These are phyloP conservation scores for Nephrocerus scutellatus DNA, from an alignment of 2,888 invertebrate species.

Conservation along the genomic window DNA sequence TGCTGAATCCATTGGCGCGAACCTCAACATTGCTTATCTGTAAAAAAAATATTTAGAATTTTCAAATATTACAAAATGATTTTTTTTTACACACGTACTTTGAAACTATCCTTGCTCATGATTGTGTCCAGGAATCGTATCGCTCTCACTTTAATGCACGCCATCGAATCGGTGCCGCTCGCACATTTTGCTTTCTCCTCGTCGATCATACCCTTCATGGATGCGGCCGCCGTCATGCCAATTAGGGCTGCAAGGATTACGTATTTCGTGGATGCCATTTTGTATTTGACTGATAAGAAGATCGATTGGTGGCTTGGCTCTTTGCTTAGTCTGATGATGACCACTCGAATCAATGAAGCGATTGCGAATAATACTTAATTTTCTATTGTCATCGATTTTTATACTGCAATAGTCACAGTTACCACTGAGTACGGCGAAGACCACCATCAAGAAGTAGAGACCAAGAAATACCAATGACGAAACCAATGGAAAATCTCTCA, in stretches of 20 bases:
- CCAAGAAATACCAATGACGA: no score
- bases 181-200: conserved; percentile 70
- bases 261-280: conserved; percentile 32
- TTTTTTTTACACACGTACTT: conserved; percentile 51
- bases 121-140: conserved; percentile 71
- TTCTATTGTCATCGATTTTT: conserved; percentile 47
- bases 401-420: conserved; percentile 34
- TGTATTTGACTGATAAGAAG: no score
- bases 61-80: neutral
- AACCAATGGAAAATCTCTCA: no score
- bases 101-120: conserved; percentile 70
- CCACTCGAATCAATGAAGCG: conserved; percentile 43
- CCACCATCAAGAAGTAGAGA: no score
- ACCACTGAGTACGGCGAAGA: no score
- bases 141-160: conserved; percentile 77
- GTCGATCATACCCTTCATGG: conserved; percentile 66
- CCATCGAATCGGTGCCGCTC: conserved; percentile 67
- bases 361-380: conserved; percentile 48
- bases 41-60: neutral
- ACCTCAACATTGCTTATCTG: conserved; percentile 72
- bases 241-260: conserved; percentile 50
- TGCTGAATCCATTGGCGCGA: conserved; percentile 61
- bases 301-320: no score
- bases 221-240: conserved; percentile 55
- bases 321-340: conserved; percentile 23